Evolutionary conservation across 2,797 vertebrate species (phyloP).

Genomic region (Limosa lapponica): DNA sequence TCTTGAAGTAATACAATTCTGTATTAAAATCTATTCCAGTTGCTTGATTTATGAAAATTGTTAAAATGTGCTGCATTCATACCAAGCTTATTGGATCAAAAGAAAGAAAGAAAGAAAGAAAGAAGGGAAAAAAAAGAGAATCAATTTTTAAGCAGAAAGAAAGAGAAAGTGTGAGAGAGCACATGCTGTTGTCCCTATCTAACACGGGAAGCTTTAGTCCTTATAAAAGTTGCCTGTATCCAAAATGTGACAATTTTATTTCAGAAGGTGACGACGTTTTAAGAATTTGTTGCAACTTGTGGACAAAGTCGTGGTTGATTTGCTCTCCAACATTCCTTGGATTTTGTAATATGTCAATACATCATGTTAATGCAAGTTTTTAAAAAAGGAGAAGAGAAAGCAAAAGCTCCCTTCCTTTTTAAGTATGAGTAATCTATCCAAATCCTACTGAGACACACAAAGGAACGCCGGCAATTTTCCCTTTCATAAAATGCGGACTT

Average conservation of each 20-base stretch:
- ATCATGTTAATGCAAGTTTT: conserved; percentile 76
- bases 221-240: conserved; percentile 8
- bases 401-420: conserved; percentile 80
- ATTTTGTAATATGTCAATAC: conserved; percentile 80
- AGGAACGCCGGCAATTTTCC: conserved; percentile 77
- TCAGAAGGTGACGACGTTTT: background rate
- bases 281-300: conserved; percentile 74
- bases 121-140: background rate
- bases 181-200: background rate
- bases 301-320: conserved; percentile 66
- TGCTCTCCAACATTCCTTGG: conserved; percentile 67
- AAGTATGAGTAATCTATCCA: conserved; percentile 82
- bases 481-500: conserved; percentile 82
- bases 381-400: conserved; percentile 62
- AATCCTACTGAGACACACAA: conserved; percentile 81
- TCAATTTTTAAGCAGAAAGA: background rate
- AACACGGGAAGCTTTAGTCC: background rate
- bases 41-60: conserved; percentile 74
- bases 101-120: background rate
- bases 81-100: conserved; percentile 11
- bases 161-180: background rate
- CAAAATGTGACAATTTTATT: conserved; percentile 46
- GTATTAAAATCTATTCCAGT: conserved; percentile 79
- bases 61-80: conserved; percentile 21
- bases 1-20: conserved; percentile 80